These are phyloP conservation scores for Epizoanthus rinbou DNA, from an alignment of 92 coral and sea anemone species.

Conservation along the genomic window DNA sequence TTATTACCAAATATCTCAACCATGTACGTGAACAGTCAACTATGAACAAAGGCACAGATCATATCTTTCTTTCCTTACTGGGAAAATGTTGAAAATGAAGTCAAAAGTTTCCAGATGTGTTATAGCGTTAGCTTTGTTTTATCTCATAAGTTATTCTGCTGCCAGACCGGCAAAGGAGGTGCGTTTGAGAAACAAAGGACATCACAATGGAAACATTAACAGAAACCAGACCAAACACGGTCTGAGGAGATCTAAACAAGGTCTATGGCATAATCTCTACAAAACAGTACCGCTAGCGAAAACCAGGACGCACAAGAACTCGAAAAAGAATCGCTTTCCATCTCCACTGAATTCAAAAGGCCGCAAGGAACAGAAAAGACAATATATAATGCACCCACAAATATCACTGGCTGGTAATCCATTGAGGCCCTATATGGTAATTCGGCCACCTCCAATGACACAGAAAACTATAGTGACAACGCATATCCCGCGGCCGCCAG, in stretches of 20 bases:
- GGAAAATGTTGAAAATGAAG: slow-evolving; percentile 52
- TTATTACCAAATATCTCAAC: slow-evolving; percentile 45
- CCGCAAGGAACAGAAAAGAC: slow-evolving; percentile 82
- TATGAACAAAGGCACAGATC: slow-evolving; percentile 32
- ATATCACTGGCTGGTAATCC: slow-evolving; percentile 48
- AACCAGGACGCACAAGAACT: slow-evolving; percentile 42
- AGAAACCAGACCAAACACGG: slow-evolving; percentile 46
- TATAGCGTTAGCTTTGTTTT: slow-evolving; percentile 41
- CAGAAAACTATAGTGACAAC: slow-evolving; percentile 97
- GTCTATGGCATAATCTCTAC: slow-evolving; percentile 42
- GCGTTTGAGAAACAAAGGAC: neutral
- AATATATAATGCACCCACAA: slow-evolving; percentile 81
- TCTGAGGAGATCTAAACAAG: slow-evolving; percentile 48
- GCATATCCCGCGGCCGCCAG: slow-evolving; percentile 94
- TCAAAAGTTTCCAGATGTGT: slow-evolving; percentile 38
- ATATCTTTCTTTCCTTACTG: slow-evolving; percentile 1
- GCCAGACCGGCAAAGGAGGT: slow-evolving; percentile 55
- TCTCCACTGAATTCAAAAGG: slow-evolving; percentile 58
- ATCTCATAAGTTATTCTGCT: slow-evolving; percentile 32
- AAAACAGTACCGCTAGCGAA: slow-evolving; percentile 47
- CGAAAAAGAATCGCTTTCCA: slow-evolving; percentile 22
- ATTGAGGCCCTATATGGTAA: slow-evolving; percentile 84
- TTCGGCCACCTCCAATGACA: slow-evolving; percentile 95
- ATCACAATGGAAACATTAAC: neutral
- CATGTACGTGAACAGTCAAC: slow-evolving; percentile 28